Conservation (phyloP, 2,888 invertebrate genomes). For the Chromoteleia sp. region DNA sequence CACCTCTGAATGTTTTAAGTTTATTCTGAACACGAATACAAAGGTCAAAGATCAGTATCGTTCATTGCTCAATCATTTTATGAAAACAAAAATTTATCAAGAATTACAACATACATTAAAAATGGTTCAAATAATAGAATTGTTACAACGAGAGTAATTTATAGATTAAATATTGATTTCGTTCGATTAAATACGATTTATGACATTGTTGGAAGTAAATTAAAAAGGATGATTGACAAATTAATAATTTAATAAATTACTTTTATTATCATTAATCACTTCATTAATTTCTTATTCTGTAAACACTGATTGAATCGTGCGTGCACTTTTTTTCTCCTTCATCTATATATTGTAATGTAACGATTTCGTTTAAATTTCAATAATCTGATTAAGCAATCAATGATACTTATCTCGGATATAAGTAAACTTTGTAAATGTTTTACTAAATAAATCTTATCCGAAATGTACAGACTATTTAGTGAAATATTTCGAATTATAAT, state of each 20-base stretch:
- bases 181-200: neutral
- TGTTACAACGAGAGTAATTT: no score
- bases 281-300: constrained; percentile 8
- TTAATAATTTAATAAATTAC: neutral
- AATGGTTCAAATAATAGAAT: neutral
- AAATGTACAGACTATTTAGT: constrained; percentile 28
- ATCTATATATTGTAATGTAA: neutral
- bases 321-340: constrained; percentile 9
- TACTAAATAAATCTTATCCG: constrained; percentile 25
- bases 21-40: constrained; percentile 37
- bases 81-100: no score
- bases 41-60: neutral
- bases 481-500: constrained; percentile 4
- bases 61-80: constrained; percentile 5
- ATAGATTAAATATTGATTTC: no score
- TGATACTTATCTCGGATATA: constrained; percentile 28
- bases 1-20: constrained; percentile 42
- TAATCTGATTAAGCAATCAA: constrained; percentile 36
- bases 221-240: neutral
- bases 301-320: constrained; percentile 26
- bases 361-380: constrained; percentile 26
- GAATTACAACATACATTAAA: no score
- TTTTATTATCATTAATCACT: neutral
- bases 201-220: neutral
- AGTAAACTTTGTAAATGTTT: constrained; percentile 33